Base-by-base conservation (phyloP, 2,888 invertebrate species). In the Germaria angustata region DNA sequence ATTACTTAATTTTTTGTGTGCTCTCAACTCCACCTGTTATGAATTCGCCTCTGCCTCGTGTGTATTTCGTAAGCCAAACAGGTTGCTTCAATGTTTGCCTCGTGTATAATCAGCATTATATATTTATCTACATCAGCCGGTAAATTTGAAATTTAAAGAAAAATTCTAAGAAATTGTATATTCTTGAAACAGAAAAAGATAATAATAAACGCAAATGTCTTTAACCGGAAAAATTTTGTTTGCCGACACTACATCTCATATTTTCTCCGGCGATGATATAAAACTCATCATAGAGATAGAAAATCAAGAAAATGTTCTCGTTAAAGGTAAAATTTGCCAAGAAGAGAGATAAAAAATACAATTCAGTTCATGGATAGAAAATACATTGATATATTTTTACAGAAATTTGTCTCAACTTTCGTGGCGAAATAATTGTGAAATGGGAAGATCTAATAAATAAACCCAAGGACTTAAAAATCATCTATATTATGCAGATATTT, bases 381-480 rank as follows among this genome's bases (percentile, higher is more conserved):
- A 1, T 22, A 49, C 13, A n/a, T 24, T 22, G 22, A 44, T n/a
- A 11, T 24, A 46, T 28, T 36, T 32, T 59, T 39, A 0, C 11
- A 80, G 75, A 53, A 44, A 69, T 68, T 32, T 76, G 36, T 41
- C 13, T 75, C 13, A 57, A 32, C 2, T 57, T 79, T 32, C 15
- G 11, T 17, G 71, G 78, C 22, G 49, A 46, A 2, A n/a, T 57
- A 9, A 49, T 49, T 28, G 57, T 65, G 1, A 22, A 65, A 57
- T 79, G 65, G 65, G 65, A 71, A 13, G 78, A 79, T 51, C 36
- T 79, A 1, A 32, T 65, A 22, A 46, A 41, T 22, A 79, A 61
- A 34, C 11, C 24, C 2, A 57, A 65, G 51, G 39, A 79, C 15
- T 63, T 55, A 9, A 32, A 49, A 36, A 41, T 79, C 1, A 15